Conservation (phyloP, 2,113 vertebrate species). For the Tragelaphus scriptus region DNA sequence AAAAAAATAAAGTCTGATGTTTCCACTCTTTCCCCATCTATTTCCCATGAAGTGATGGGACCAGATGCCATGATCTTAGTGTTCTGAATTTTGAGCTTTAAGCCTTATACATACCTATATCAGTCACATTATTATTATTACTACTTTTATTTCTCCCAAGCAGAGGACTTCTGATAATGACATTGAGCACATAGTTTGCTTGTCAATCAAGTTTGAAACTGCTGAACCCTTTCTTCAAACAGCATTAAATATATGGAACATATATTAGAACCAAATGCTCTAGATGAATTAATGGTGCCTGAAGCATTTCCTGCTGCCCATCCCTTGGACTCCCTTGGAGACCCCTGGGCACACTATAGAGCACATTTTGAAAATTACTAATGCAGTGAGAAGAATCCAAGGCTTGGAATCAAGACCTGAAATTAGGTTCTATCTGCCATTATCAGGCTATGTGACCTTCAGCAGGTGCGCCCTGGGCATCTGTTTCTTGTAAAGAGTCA, state of each 20-base stretch:
- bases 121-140: not conserved
- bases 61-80: too few species aligned
- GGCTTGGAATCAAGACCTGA: not conserved
- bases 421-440: not conserved
- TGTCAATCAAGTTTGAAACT: not conserved
- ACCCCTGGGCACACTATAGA: not conserved
- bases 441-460: not conserved
- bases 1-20: too few species aligned
- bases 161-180: not conserved
- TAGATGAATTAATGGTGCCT: not conserved
- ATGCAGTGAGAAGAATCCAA: not conserved
- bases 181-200: not conserved
- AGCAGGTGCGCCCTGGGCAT: not conserved
- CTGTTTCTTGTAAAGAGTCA: not conserved
- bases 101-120: not conserved
- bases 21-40: too few species aligned
- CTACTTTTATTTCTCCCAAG: not conserved
- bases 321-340: not conserved
- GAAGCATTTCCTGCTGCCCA: not conserved
- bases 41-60: too few species aligned
- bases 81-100: too few species aligned
- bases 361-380: not conserved
- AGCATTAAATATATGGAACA: not conserved
- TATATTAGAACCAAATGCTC: not conserved
- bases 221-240: not conserved